Base-by-base conservation (phyloP, 2,113 vertebrate genomes). In the Anser cygnoides region DNA sequence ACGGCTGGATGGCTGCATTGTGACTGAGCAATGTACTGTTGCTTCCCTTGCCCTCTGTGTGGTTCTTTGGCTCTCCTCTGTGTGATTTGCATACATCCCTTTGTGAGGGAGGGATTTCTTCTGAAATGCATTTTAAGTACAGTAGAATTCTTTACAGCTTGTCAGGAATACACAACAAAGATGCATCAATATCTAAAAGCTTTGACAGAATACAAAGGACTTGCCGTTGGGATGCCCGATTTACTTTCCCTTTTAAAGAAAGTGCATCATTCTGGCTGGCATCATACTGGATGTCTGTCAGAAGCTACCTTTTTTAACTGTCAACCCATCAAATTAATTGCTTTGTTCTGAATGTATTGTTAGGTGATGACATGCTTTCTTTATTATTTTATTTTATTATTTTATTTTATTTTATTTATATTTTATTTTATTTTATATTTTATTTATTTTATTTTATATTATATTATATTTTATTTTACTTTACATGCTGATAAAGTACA, bases 241-340 rank as follows among this genome's bases (percentile, higher is more conserved):
- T 87, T 95, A 62, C 46, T 83, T 93, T 89, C 58, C 41, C 70
- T 96, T 92, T 93, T 66, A 87, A 95, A 90, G 78, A 62, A 92
- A 87, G 35, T 61, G 33, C 63, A 85, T 92, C 72, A 92, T 83
- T 94, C 89, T 92, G 58, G 78, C 95, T 96, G 67, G 78, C 61
- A 92, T 73, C 77, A 89, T 52, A 59, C 67, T 87, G 79, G 66
- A 84, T 92, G 70, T 92, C 82, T 97, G 92, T 93, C 93, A 96
- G 91, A 90, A 94, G 67, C 23, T 93, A 75, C 87, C 55, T 96
- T 96, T 93, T 95, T 92, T 35, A 97, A 72, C 86, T 93, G 96
- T 95, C 91, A 96, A 71, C 75, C 70, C 71, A 66, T 94, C 94
- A 95, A 96, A 89, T 92, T 96, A 95, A 97, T 96, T 95, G 92